Evolutionary conservation across 2,797 vertebrate species (phyloP).

Genomic region (Mormyrops attenuatus): DNA sequence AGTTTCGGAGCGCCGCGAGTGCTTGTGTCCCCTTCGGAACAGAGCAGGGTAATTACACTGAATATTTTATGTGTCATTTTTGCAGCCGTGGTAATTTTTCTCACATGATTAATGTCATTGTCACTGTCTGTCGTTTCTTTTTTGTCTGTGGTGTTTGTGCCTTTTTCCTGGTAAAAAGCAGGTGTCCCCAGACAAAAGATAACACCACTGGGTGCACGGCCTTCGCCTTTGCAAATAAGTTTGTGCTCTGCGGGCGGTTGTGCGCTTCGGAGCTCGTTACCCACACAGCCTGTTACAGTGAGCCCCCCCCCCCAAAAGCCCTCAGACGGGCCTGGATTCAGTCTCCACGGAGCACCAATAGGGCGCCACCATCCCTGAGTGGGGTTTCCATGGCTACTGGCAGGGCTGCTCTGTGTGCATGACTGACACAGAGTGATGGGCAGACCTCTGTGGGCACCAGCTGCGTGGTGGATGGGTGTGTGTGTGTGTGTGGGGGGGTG

Average conservation of each 20-base stretch:
- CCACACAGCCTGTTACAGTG: background rate
- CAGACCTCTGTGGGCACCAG: constrained; percentile 9
- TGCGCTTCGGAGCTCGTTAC: background rate
- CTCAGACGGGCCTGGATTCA: background rate
- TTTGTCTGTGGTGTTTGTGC: background rate
- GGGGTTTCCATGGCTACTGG: constrained; percentile 17
- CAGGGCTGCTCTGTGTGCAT: background rate
- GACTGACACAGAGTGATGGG: constrained; percentile 18
- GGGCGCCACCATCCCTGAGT: background rate
- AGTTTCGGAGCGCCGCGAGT: background rate
- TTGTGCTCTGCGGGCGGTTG: background rate
- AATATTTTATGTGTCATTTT: constrained; percentile 4
- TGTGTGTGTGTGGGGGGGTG: background rate
- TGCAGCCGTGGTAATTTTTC: constrained; percentile 3
- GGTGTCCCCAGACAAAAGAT: background rate
- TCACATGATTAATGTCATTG: background rate
- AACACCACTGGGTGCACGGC: too few relatives aligned
- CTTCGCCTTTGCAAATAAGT: background rate
- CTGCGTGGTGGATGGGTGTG: background rate
- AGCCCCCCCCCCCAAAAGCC: background rate
- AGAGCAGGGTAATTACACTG: background rate
- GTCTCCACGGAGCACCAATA: background rate
- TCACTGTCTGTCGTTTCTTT: background rate
- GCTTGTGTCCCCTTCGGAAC: background rate
- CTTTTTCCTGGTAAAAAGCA: background rate